Conservation (phyloP, 2,797 vertebrate genomes). For the Phrynocephalus guinanensis region DNA sequence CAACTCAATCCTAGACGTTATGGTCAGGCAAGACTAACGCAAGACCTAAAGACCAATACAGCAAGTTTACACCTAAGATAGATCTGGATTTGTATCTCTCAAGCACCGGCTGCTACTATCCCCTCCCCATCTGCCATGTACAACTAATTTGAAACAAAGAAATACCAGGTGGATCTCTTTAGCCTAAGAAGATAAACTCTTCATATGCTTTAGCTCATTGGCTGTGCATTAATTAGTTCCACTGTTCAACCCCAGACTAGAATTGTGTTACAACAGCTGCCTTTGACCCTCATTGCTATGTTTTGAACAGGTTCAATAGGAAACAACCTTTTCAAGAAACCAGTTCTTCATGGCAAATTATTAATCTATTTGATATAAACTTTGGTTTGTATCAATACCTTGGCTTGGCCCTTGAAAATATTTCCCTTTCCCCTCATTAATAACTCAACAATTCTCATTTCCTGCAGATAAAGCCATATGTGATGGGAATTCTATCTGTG, state of each 20-base stretch:
- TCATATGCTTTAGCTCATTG: not conserved
- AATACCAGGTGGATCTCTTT: not conserved
- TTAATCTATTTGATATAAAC: too few relatives aligned
- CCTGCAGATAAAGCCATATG: not conserved
- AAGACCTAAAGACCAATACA: not conserved
- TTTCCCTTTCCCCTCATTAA: not conserved
- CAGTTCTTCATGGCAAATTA: not conserved
- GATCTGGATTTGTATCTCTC: not conserved
- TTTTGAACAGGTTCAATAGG: not conserved
- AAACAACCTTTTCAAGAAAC: not conserved
- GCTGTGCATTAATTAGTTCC: not conserved
- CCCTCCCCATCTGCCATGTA: too few relatives aligned
- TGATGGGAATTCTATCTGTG: not conserved
- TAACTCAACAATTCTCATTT: not conserved
- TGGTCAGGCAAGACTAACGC: not conserved
- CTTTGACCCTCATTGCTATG: not conserved
- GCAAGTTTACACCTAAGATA: not conserved
- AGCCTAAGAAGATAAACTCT: too few relatives aligned
- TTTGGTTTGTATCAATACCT: not conserved
- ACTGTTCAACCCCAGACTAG: not conserved
- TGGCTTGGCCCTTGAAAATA: too few relatives aligned
- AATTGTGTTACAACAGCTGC: not conserved
- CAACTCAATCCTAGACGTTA: not conserved
- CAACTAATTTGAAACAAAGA: too few relatives aligned
- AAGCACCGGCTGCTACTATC: not conserved